Evolutionary conservation across 2,888 invertebrate species (phyloP).

Genomic region (Pristionchus japonicus): DNA sequence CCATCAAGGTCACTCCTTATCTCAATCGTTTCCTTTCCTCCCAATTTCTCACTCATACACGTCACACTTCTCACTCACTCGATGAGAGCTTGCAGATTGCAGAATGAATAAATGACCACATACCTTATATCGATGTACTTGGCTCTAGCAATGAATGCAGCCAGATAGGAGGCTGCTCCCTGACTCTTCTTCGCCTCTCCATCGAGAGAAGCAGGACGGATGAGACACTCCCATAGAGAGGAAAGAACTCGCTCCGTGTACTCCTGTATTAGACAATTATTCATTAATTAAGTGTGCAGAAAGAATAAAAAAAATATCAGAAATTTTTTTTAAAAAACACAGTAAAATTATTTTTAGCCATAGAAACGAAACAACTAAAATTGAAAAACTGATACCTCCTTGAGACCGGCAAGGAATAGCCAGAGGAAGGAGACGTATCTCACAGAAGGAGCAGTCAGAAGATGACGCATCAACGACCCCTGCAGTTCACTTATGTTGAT

Average conservation of each 20-base stretch:
- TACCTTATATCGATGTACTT: constrained; percentile 63
- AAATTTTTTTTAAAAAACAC: background rate
- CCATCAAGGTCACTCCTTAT: constrained; percentile 18
- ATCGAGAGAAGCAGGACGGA: constrained; percentile 60
- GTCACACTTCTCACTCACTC: background rate
- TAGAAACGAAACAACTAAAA: no score
- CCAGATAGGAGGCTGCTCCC: constrained; percentile 68
- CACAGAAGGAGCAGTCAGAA: constrained; percentile 62
- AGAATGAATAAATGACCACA: background rate
- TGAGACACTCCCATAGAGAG: constrained; percentile 64
- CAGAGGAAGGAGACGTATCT: constrained; percentile 68
- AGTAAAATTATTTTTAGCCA: background rate
- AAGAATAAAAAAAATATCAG: background rate
- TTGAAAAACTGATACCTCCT: constrained; percentile 48
- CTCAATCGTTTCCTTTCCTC: background rate
- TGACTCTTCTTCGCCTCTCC: constrained; percentile 68
- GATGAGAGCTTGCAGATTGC: background rate
- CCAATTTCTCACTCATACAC: background rate
- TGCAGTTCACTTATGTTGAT: background rate
- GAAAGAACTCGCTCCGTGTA: constrained; percentile 57
- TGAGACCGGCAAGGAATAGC: constrained; percentile 65
- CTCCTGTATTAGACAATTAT: constrained; percentile 44
- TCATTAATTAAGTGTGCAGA: background rate
- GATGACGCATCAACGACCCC: constrained; percentile 59
- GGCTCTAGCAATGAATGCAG: constrained; percentile 66